phyloP scores from a whole-genome alignment of 2,797 vertebrate species.

The Podarcis siculus region DNA sequence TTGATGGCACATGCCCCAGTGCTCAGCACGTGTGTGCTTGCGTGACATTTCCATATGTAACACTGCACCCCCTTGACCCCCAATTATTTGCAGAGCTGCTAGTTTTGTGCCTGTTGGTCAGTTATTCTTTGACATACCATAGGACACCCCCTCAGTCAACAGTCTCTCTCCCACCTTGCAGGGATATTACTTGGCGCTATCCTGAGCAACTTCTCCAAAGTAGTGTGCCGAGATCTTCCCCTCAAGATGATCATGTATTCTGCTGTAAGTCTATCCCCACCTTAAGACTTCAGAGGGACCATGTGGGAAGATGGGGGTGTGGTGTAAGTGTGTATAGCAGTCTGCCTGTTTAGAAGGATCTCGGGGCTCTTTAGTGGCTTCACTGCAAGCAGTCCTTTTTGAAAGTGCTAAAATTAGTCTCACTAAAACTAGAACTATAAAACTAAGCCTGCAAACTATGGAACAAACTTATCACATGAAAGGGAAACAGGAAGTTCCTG shows the following conservation, averaged over 20 bases:
- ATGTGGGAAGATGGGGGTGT: not conserved
- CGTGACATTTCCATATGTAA: too few species aligned
- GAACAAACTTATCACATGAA: not conserved
- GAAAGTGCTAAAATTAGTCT: not conserved
- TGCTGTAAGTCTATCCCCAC: constrained; percentile 76
- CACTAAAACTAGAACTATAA: not conserved
- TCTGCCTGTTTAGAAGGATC: not conserved
- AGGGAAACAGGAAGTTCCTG: not conserved
- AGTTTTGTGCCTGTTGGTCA: not conserved
- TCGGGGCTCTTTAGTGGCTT: not conserved
- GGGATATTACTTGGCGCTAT: constrained; percentile 84
- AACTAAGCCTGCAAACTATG: not conserved
- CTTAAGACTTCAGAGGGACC: not conserved
- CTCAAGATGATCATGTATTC: constrained; percentile 87
- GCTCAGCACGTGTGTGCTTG: too few species aligned
- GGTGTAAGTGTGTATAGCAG: not conserved
- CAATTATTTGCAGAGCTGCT: not conserved
- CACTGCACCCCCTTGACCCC: not conserved
- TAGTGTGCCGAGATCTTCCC: constrained; percentile 73
- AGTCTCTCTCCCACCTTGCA: constrained; percentile 52
- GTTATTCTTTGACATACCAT: not conserved
- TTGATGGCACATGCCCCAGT: too few species aligned
- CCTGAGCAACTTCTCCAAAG: constrained; percentile 83
- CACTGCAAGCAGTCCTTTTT: not conserved
- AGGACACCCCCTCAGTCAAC: not conserved